These are phyloP conservation scores for Pachypanchax playfairii DNA, from an alignment of 2,113 vertebrate species.

Conservation along the genomic window DNA sequence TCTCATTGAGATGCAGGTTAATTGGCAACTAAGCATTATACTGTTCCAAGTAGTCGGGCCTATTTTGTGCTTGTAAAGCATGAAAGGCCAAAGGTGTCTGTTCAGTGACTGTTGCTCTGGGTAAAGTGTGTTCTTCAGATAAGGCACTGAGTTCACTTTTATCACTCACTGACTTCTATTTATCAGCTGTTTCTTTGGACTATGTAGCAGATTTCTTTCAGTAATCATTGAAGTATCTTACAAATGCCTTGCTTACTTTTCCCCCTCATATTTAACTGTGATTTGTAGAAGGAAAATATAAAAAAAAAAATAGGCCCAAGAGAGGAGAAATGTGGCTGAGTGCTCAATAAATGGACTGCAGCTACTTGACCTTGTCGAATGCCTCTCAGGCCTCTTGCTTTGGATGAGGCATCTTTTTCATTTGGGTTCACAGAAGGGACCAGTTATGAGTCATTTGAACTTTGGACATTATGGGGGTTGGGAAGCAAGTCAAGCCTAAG, in stretches of 20 bases:
- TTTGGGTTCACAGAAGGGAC: constrained; percentile 33
- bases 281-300: not conserved
- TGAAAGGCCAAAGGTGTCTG: constrained; percentile 57
- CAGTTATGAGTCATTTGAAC: constrained; percentile 36
- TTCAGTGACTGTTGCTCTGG: constrained; percentile 26
- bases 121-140: constrained; percentile 43
- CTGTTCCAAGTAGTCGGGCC: constrained; percentile 27
- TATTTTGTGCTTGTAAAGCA: constrained; percentile 18
- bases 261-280: not conserved
- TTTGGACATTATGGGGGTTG: constrained; percentile 17
- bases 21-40: constrained; percentile 44
- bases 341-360: constrained; percentile 29
- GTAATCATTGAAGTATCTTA: not conserved
- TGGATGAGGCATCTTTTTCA: constrained; percentile 19
- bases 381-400: constrained; percentile 16
- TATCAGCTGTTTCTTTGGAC: constrained; percentile 2
- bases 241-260: not conserved
- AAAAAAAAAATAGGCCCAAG: too few relatives aligned
- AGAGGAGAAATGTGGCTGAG: constrained; percentile 8
- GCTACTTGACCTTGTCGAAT: constrained; percentile 35
- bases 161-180: not conserved
- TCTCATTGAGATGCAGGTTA: constrained; percentile 26
- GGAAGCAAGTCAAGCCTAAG: constrained; percentile 23
- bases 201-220: not conserved
- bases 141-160: constrained; percentile 20